Percentiles rank a stretch among this genome's conserved stretches.
phyloP scores from a whole-genome alignment of 1,140 invertebrate genomes.

The Heterodera schachtii region DNA sequence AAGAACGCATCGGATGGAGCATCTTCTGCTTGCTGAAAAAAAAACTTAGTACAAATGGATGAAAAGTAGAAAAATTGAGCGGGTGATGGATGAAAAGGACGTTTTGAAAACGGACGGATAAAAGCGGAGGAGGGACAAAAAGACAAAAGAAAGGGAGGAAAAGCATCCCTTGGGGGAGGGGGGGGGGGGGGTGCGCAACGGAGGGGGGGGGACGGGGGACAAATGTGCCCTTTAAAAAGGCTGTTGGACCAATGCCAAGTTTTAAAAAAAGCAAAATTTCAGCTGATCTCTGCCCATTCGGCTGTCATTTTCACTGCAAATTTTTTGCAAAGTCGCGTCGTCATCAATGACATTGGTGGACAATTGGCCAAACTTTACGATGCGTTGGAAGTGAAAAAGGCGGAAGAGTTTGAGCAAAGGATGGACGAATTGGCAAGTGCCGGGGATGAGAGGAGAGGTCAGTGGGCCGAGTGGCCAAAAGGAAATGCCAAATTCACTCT shows the following conservation, averaged over 20 bases:
- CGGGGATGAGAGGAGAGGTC: slow-evolving; percentile 32
- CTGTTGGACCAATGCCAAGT: neutral
- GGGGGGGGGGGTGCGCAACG: neutral
- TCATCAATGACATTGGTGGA: slow-evolving; percentile 39
- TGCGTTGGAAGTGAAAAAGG: slow-evolving; percentile 38
- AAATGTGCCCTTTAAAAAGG: neutral
- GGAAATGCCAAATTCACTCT: neutral
- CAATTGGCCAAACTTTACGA: slow-evolving; percentile 47
- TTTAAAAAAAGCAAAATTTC: neutral
- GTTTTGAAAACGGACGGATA: neutral
- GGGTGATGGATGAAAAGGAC: neutral
- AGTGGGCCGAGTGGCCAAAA: neutral
- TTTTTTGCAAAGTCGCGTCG: slow-evolving; percentile 41
- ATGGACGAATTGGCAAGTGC: slow-evolving; percentile 33
- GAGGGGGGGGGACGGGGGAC: neutral
- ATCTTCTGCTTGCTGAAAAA: neutral
- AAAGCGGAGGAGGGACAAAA: neutral
- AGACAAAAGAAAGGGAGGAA: neutral
- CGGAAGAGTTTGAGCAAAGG: slow-evolving; percentile 45
- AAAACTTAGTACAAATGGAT: neutral
- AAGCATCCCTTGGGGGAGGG: neutral
- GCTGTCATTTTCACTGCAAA: slow-evolving; percentile 51
- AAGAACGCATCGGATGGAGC: neutral
- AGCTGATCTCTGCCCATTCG: slow-evolving; percentile 23
- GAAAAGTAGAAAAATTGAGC: neutral